Conservation (phyloP, 2,888 invertebrate genomes). For the Drosophila quinaria region DNA sequence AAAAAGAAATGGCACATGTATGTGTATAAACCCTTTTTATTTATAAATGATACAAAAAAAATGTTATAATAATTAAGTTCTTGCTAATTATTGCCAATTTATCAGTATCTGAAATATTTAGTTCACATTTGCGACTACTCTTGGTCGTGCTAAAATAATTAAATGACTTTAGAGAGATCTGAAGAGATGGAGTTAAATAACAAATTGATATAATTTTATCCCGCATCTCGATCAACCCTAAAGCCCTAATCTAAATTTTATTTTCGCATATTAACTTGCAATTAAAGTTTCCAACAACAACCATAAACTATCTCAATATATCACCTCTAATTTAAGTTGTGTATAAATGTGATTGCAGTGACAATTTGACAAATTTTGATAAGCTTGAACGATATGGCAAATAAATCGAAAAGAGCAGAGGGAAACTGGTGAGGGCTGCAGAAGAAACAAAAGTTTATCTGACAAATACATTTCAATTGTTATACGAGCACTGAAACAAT, state of each 20-base stretch:
- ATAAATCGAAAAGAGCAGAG: background rate
- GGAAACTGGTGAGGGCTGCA: constrained; percentile 19
- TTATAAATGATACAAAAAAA: too few relatives aligned
- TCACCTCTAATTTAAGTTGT: constrained; percentile 1
- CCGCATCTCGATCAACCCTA: background rate
- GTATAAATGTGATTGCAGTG: constrained; percentile 3
- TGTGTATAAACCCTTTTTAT: too few relatives aligned
- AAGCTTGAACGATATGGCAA: constrained; percentile 29
- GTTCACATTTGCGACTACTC: too few relatives aligned
- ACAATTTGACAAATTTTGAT: constrained; percentile 37
- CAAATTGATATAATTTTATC: background rate
- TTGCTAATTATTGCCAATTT: too few relatives aligned
- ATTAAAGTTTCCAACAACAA: background rate
- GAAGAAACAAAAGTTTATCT: constrained; percentile 70
- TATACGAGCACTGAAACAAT: constrained; percentile 55
- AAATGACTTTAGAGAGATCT: too few relatives aligned
- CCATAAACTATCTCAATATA: background rate
- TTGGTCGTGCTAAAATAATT: too few relatives aligned
- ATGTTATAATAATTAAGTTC: background rate
- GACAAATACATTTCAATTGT: constrained; percentile 77
- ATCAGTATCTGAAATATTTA: too few relatives aligned
- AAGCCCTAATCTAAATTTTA: too few relatives aligned
- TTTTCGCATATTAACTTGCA: too few relatives aligned
- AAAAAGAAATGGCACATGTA: too few relatives aligned
- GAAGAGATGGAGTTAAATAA: background rate